Evolutionary conservation across 1,140 invertebrate species (phyloP).

Genomic region (Sycobia sp.): DNA sequence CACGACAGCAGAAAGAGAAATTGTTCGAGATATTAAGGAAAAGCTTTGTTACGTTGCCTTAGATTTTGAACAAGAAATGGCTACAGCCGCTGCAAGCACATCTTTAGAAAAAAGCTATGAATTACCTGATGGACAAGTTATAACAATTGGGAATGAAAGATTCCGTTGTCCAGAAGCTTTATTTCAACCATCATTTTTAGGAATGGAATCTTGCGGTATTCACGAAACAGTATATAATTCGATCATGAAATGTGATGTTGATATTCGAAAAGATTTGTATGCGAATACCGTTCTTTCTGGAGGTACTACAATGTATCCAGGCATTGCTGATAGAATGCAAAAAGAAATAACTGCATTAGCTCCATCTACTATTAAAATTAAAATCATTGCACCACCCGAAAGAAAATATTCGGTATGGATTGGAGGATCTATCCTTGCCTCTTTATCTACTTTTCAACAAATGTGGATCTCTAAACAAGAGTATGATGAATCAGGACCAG

Average conservation of each 20-base stretch:
- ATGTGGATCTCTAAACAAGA: slow-evolving; percentile 97
- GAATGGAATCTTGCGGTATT: slow-evolving; percentile 83
- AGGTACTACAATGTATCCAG: slow-evolving; percentile 28
- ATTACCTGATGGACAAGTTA: slow-evolving; percentile 88
- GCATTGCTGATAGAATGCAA: slow-evolving; percentile 71
- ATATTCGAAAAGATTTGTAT: slow-evolving; percentile 78
- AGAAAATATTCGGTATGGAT: slow-evolving; percentile 87
- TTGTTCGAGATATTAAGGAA: too few species aligned
- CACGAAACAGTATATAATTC: slow-evolving; percentile 84
- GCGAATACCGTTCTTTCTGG: slow-evolving; percentile 70
- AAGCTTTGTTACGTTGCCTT: slow-evolving; percentile 91
- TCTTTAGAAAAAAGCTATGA: slow-evolving; percentile 87
- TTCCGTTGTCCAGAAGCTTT: slow-evolving; percentile 92
- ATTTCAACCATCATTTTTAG: slow-evolving; percentile 89
- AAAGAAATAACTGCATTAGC: slow-evolving; percentile 89
- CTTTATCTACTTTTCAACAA: slow-evolving; percentile 88
- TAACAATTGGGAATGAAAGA: slow-evolving; percentile 92
- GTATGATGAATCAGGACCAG: slow-evolving; percentile 82
- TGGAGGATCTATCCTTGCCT: slow-evolving; percentile 85
- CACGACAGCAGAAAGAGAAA: slow-evolving; percentile 86
- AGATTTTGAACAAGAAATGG: slow-evolving; percentile 96
- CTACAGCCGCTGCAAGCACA: slow-evolving; percentile 83
- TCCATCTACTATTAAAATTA: slow-evolving; percentile 89
- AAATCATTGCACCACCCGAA: slow-evolving; percentile 88
- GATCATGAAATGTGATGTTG: too few species aligned